phyloP scores from a whole-genome alignment of 2,797 vertebrate genomes.

The Pseudotriccus pelzelni region DNA sequence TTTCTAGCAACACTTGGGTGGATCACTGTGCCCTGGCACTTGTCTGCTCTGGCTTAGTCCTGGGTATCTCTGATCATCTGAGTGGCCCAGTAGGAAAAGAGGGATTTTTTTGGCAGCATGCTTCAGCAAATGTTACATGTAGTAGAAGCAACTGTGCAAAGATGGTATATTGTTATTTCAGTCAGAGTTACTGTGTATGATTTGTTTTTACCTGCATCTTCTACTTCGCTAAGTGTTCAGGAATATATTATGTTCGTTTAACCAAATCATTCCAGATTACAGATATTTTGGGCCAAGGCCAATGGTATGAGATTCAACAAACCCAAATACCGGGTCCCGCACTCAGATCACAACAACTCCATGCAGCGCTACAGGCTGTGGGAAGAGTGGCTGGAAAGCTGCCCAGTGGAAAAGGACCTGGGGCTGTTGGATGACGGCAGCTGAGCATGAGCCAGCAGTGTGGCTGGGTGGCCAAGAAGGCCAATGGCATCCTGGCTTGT shows the following conservation, averaged over 20 bases:
- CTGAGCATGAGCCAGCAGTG: fast-evolving
- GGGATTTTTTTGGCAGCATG: background rate
- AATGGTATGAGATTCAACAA: background rate
- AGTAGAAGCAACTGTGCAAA: background rate
- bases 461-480: background rate
- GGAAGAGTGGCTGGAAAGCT: background rate
- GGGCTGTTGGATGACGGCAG: background rate
- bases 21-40: background rate
- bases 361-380: background rate
- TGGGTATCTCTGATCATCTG: background rate
- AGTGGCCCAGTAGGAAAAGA: background rate
- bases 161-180: background rate
- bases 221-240: background rate
- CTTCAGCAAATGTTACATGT: background rate
- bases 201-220: background rate
- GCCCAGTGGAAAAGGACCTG: background rate
- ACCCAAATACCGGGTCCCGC: fast-evolving
- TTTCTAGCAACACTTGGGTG: background rate
- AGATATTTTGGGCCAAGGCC: background rate
- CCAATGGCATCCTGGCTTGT: background rate
- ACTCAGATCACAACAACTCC: background rate
- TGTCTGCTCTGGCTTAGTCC: background rate
- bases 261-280: background rate
- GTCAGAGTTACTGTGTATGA: background rate
- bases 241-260: background rate